A percentile compares a stretch with the other conserved stretches of the same genome.
Evolutionary conservation across 2,888 invertebrate genomes (phyloP).

Genomic region (Hypomecis punctinalis): DNA sequence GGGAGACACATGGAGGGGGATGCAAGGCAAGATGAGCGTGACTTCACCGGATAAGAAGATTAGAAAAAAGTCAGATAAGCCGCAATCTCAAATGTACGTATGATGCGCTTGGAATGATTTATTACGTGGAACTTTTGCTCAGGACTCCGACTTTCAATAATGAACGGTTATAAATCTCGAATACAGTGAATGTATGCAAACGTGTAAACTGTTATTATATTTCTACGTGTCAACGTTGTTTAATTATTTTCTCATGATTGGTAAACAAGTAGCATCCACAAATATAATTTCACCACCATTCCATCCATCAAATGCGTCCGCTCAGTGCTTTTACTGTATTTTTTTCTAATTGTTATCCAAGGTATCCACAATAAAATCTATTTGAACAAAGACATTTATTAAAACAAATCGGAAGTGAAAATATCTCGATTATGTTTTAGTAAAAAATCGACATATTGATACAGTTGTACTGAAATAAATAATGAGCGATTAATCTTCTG

Average conservation of each 20-base stretch:
- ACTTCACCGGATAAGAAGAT: constrained; percentile 88
- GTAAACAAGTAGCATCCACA: constrained; percentile 16
- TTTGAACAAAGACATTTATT: background rate
- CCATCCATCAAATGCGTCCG: constrained; percentile 15
- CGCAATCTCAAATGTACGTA: constrained; percentile 88
- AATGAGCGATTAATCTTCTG: background rate
- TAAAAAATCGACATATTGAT: background rate
- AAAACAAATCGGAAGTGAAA: background rate
- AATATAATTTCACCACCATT: constrained; percentile 18
- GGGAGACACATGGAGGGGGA: constrained; percentile 89
- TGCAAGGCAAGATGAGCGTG: constrained; percentile 94
- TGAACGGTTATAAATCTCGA: constrained; percentile 36
- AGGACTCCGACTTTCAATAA: constrained; percentile 46
- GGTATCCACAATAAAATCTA: background rate
- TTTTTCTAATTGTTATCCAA: constrained; percentile 19
- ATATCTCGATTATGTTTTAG: background rate
- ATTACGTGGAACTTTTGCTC: constrained; percentile 53
- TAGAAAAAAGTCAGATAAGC: constrained; percentile 89
- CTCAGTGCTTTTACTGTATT: constrained; percentile 27
- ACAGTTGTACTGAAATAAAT: constrained; percentile 1
- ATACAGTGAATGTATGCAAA: constrained; percentile 16
- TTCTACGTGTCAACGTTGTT: background rate
- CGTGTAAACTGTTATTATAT: constrained; percentile 1
- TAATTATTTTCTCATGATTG: constrained; percentile 18
- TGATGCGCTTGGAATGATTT: constrained; percentile 71